phyloP scores from a whole-genome alignment of 2,113 vertebrate species.

The Aviceda subcristata region DNA sequence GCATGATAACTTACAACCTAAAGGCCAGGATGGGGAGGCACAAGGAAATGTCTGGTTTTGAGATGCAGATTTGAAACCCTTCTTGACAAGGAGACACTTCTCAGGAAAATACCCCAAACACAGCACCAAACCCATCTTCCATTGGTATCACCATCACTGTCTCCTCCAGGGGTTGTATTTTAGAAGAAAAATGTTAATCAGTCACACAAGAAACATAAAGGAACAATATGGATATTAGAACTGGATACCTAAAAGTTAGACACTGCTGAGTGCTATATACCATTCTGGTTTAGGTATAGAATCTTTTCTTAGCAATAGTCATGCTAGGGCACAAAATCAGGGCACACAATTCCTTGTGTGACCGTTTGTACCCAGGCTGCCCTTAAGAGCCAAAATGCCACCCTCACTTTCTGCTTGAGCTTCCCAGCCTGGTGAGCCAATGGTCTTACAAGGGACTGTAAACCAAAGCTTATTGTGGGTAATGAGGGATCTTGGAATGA shows the following conservation, averaged over 20 bases:
- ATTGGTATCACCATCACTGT: not conserved
- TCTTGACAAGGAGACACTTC: not conserved
- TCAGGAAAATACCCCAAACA: not conserved
- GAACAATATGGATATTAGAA: not conserved
- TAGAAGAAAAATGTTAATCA: not conserved
- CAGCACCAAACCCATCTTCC: not conserved
- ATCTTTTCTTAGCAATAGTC: not conserved
- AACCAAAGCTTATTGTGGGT: not conserved
- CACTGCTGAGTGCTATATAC: not conserved
- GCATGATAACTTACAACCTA: not conserved
- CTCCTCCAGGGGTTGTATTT: not conserved
- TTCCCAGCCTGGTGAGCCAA: not conserved
- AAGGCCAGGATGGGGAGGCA: not conserved
- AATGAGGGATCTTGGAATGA: not conserved
- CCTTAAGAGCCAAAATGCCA: not conserved
- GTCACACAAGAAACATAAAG: not conserved
- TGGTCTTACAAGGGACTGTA: not conserved
- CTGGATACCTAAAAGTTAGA: not conserved
- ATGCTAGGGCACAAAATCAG: not conserved
- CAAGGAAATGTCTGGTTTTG: not conserved
- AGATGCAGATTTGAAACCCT: not conserved
- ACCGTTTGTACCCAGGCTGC: not conserved
- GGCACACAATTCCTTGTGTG: accelerated
- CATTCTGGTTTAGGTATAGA: not conserved
- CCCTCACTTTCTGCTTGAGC: not conserved